A percentile compares a stretch with the other conserved stretches of the same genome.
phyloP scores from a whole-genome alignment of 23 tunicate genomes.

The Aplidium turbinatum region DNA sequence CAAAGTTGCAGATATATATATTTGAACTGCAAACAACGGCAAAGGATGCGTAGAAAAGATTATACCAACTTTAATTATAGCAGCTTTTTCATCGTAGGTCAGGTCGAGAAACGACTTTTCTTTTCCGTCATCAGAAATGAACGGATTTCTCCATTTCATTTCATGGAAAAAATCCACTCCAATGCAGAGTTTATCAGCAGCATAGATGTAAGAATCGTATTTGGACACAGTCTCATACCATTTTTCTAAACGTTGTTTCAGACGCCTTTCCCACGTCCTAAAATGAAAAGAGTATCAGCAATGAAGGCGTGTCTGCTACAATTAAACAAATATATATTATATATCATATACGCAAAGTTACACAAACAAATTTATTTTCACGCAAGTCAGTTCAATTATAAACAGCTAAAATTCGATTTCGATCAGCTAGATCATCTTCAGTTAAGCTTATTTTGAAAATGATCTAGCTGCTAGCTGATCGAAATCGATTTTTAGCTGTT shows the following conservation, averaged over 20 bases:
- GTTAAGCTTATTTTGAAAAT: too few species aligned
- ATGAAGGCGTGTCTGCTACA: too few species aligned
- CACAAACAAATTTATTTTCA: too few species aligned
- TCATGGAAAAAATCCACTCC: constrained; percentile 48
- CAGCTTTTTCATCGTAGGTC: constrained; percentile 36
- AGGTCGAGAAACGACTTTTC: constrained; percentile 42
- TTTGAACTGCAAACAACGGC: too few species aligned
- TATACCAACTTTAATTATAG: constrained; percentile 65
- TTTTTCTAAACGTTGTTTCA: constrained; percentile 45
- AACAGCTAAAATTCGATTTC: too few species aligned
- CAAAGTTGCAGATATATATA: not conserved
- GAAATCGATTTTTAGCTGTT: too few species aligned
- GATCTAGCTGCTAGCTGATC: too few species aligned
- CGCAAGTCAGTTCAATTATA: too few species aligned
- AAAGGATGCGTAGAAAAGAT: too few species aligned
- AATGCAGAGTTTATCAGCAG: constrained; percentile 68
- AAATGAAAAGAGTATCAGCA: not conserved
- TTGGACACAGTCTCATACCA: constrained; percentile 76
- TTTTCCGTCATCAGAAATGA: constrained; percentile 29
- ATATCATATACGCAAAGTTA: too few species aligned
- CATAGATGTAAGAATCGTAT: constrained; percentile 47
- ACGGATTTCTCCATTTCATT: constrained; percentile 73
- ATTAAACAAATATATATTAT: too few species aligned
- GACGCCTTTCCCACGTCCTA: constrained; percentile 65
- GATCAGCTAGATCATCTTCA: too few species aligned